Evolutionary conservation across 2,797 vertebrate genomes (phyloP).

Genomic region (Taenioides sp.): DNA sequence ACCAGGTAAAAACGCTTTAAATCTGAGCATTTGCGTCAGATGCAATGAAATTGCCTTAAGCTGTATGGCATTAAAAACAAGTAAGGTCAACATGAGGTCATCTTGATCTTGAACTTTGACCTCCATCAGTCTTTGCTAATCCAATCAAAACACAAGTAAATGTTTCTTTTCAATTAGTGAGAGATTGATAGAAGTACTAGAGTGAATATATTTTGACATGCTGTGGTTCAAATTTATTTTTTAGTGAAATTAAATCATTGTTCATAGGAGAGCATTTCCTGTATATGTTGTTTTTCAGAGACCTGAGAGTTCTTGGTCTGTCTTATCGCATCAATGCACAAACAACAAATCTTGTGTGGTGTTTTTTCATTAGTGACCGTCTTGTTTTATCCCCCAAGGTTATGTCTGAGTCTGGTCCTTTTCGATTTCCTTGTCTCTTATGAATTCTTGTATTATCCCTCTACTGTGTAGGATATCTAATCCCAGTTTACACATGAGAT

Average conservation of each 20-base stretch:
- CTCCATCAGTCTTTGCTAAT: not conserved
- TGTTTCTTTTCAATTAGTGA: not conserved
- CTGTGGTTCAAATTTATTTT: not conserved
- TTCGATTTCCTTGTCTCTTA: conserved; percentile 33
- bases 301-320: conserved; percentile 9
- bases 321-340: conserved; percentile 41
- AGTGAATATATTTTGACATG: not conserved
- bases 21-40: not conserved
- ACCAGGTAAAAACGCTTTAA: not conserved
- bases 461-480: conserved; percentile 54
- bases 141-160: not conserved
- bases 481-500: conserved; percentile 67
- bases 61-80: not conserved
- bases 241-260: not conserved
- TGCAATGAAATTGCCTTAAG: conserved; percentile 9
- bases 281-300: conserved; percentile 9
- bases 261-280: not conserved
- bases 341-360: conserved; percentile 61
- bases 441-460: conserved; percentile 36
- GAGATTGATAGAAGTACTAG: not conserved
- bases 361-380: conserved; percentile 59
- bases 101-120: conserved; percentile 1
- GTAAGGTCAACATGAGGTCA: not conserved
- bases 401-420: conserved; percentile 46
- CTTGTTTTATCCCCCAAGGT: conserved; percentile 59